A percentile compares a stretch with the other conserved stretches of the same genome.
phyloP scores from a whole-genome alignment of 2,113 vertebrate genomes.

The Oryzias javanicus region DNA sequence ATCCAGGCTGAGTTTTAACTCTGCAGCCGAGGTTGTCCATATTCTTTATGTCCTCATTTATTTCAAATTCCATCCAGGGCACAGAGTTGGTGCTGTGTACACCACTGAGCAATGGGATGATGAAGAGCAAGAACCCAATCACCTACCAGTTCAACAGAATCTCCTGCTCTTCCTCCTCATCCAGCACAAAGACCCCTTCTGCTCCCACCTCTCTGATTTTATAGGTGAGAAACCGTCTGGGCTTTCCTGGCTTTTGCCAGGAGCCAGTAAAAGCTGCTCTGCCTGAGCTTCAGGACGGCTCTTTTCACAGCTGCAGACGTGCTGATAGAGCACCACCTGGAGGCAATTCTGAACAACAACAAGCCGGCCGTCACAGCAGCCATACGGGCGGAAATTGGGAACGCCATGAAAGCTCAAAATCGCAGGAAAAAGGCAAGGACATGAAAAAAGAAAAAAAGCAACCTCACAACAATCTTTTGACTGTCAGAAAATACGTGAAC shows the following conservation, averaged over 20 bases:
- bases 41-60: neutral
- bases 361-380: constrained; percentile 52
- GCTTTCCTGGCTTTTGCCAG: neutral
- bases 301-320: constrained; percentile 59
- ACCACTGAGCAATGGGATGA: constrained; percentile 44
- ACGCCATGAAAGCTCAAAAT: constrained; percentile 45
- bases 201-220: constrained; percentile 63
- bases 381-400: constrained; percentile 63
- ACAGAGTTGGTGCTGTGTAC: constrained; percentile 68
- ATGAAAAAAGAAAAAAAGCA: neutral
- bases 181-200: constrained; percentile 74
- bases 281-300: neutral
- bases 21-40: too few relatives aligned
- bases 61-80: constrained; percentile 34
- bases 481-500: neutral
- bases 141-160: constrained; percentile 57
- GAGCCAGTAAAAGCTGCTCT: too few relatives aligned
- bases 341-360: constrained; percentile 73
- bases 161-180: constrained; percentile 81
- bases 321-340: constrained; percentile 71
- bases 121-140: constrained; percentile 25
- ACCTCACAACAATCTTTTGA: neutral
- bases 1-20: too few relatives aligned
- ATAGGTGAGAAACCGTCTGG: constrained; percentile 60
- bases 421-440: constrained; percentile 61